phyloP scores from a whole-genome alignment of 2,888 invertebrate genomes.

The Sericinus montela region DNA sequence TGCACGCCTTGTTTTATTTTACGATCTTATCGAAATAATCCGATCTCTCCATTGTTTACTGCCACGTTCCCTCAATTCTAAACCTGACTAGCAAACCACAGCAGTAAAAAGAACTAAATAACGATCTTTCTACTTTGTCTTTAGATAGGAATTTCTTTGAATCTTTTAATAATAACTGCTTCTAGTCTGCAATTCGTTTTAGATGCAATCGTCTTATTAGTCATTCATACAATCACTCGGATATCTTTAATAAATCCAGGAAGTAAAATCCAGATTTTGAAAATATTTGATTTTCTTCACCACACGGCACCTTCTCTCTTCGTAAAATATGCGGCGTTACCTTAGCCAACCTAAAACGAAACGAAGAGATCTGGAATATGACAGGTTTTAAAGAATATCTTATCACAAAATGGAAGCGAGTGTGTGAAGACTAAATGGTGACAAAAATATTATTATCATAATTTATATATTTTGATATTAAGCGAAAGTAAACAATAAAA shows the following conservation, averaged over 20 bases:
- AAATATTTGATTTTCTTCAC: too few species aligned
- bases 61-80: constrained; percentile 63
- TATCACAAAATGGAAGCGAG: too few species aligned
- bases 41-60: constrained; percentile 77
- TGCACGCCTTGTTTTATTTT: constrained; percentile 75
- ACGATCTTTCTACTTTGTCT: constrained; percentile 47
- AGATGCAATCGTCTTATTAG: neutral
- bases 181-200: neutral
- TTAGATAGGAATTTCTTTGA: constrained; percentile 48
- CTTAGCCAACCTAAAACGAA: too few species aligned
- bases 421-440: too few species aligned
- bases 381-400: too few species aligned
- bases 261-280: too few species aligned
- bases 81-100: constrained; percentile 46
- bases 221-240: neutral
- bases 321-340: too few species aligned
- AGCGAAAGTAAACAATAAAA: too few species aligned
- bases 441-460: too few species aligned
- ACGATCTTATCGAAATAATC: constrained; percentile 79
- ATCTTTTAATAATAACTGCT: constrained; percentile 30
- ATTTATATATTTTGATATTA: too few species aligned
- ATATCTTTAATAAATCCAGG: neutral
- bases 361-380: too few species aligned
- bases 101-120: constrained; percentile 40
- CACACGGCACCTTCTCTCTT: too few species aligned